A percentile compares a stretch with the other conserved stretches of the same genome.
These are phyloP conservation scores for Hozukius guyotensis DNA, from an alignment of 2,797 vertebrate genomes.

Conservation along the genomic window DNA sequence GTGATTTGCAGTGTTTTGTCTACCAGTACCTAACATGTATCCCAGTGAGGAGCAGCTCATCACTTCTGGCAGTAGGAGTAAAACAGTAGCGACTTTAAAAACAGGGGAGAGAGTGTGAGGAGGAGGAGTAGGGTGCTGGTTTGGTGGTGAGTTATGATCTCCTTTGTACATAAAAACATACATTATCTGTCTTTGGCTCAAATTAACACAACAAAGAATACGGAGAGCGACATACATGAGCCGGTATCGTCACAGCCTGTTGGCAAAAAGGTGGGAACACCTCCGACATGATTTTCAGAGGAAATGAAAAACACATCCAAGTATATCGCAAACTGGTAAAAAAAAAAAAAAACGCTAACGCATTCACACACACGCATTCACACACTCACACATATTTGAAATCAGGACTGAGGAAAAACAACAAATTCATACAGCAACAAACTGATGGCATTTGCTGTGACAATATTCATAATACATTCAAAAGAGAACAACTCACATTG, in stretches of 20 bases:
- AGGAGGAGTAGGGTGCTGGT: slow-evolving; percentile 56
- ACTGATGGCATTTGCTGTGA: slow-evolving; percentile 64
- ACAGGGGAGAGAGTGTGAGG: slow-evolving; percentile 16
- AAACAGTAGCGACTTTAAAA: slow-evolving; percentile 76
- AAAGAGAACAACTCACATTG: slow-evolving; percentile 69
- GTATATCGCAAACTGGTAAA: slow-evolving; percentile 13
- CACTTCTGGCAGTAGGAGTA: slow-evolving; percentile 72
- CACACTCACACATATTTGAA: slow-evolving; percentile 37
- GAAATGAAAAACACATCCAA: slow-evolving; percentile 41
- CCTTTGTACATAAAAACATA: slow-evolving; percentile 45
- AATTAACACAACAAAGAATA: slow-evolving; percentile 55
- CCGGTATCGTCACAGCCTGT: slow-evolving; percentile 31
- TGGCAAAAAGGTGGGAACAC: slow-evolving; percentile 40
- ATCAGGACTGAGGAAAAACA: slow-evolving; percentile 51
- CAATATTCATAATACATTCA: slow-evolving; percentile 74
- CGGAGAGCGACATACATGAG: slow-evolving; percentile 36
- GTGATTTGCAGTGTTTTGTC: slow-evolving; percentile 69
- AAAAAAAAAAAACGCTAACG: not conserved
- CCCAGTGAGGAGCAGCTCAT: slow-evolving; percentile 72
- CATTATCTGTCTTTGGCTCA: slow-evolving; percentile 73
- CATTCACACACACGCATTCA: slow-evolving; percentile 9
- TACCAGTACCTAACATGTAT: slow-evolving; percentile 64
- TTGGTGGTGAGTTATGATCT: slow-evolving; percentile 53
- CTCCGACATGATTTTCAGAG: slow-evolving; percentile 24
- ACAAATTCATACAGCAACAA: slow-evolving; percentile 47